Percentiles rank a stretch among this genome's conserved stretches.
phyloP scores from a whole-genome alignment of 2,797 vertebrate genomes.

The Acanthurus tractus region DNA sequence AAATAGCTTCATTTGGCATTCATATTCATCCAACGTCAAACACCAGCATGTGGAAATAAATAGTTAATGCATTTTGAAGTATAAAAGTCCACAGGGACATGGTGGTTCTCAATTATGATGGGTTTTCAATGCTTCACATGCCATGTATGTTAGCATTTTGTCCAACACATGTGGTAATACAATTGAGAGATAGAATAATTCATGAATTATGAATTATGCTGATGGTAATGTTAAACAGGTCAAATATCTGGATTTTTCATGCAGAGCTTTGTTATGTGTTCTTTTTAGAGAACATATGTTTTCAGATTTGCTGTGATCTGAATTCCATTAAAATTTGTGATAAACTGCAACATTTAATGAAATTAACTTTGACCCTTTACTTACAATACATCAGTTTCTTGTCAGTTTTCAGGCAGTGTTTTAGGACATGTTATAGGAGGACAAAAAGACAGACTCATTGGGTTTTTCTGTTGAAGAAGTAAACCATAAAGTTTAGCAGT shows the following conservation, averaged over 20 bases:
- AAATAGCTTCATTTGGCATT: slow-evolving; percentile 54
- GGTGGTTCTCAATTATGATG: background rate
- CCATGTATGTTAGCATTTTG: slow-evolving; percentile 35
- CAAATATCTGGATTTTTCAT: background rate
- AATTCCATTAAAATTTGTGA: slow-evolving; percentile 7
- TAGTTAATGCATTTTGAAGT: slow-evolving; percentile 50
- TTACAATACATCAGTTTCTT: background rate
- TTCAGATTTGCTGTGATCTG: slow-evolving; percentile 5
- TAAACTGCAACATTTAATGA: background rate
- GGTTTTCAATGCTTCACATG: background rate
- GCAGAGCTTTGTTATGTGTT: slow-evolving; percentile 3
- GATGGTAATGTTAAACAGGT: slow-evolving; percentile 10
- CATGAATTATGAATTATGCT: background rate
- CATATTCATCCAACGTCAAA: slow-evolving; percentile 34
- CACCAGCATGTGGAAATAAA: slow-evolving; percentile 49
- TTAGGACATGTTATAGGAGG: background rate
- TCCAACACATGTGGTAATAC: background rate
- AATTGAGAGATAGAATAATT: background rate
- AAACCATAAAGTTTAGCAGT: no score
- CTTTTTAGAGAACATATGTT: background rate
- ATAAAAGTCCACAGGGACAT: slow-evolving; percentile 30
- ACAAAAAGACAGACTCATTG: background rate
- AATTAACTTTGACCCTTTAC: background rate
- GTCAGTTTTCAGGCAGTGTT: background rate
- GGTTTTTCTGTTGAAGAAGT: background rate